These are phyloP conservation scores for Ophonus ardosiacus DNA, from an alignment of 2,888 invertebrate species.

Conservation along the genomic window DNA sequence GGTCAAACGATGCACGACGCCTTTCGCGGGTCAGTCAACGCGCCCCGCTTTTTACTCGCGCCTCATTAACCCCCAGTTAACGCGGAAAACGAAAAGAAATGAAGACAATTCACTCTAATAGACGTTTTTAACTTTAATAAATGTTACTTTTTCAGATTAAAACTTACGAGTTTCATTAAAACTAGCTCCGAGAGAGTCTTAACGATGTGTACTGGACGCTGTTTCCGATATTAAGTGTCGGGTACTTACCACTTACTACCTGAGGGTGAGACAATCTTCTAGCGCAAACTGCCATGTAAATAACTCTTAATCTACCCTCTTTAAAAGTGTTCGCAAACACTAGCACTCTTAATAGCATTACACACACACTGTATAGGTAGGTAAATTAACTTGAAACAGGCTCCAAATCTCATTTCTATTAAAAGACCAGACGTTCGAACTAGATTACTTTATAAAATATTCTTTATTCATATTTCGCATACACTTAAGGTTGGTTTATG, in stretches of 20 bases:
- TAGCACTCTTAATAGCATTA: not conserved
- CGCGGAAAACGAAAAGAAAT: conserved; percentile 56
- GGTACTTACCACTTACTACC: conserved; percentile 31
- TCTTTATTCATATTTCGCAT: no score
- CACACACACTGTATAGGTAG: not conserved
- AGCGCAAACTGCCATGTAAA: conserved; percentile 7
- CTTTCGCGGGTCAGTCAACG: conserved; percentile 66
- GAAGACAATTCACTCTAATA: conserved; percentile 62
- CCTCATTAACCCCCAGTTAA: conserved; percentile 62
- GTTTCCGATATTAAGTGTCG: conserved; percentile 44
- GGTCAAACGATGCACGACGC: conserved; percentile 70
- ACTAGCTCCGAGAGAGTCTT: conserved; percentile 4
- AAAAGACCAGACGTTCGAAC: no score
- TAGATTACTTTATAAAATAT: no score
- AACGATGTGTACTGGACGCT: conserved; percentile 35
- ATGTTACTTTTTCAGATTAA: conserved; percentile 57
- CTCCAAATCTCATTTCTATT: not conserved
- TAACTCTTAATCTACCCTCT: conserved; percentile 23
- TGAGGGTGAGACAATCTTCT: conserved; percentile 29
- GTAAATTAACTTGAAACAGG: not conserved
- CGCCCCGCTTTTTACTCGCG: conserved; percentile 39
- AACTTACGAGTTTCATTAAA: conserved; percentile 62
- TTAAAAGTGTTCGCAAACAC: not conserved
- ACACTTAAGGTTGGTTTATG: no score
- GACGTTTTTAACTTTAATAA: conserved; percentile 63